Conservation (phyloP, 2,113 vertebrate genomes). For the Coreoperca whiteheadi region DNA sequence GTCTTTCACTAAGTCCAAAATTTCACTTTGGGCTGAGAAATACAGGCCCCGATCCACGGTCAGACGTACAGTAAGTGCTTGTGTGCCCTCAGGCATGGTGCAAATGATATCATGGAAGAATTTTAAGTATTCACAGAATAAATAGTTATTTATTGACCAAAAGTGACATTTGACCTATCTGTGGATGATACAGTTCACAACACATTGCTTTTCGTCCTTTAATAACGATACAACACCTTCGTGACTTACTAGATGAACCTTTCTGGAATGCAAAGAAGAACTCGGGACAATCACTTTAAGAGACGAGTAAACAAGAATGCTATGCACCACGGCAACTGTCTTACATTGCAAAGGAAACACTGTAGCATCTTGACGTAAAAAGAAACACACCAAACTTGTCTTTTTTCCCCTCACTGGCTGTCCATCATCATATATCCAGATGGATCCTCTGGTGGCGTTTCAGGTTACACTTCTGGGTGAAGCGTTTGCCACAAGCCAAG, state of each 20-base stretch:
- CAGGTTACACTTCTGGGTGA: slow-evolving; percentile 86
- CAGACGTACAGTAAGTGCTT: background rate
- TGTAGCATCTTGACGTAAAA: background rate
- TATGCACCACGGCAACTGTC: background rate
- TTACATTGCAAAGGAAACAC: slow-evolving; percentile 5
- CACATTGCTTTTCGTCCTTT: background rate
- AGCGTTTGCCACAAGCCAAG: slow-evolving; percentile 85
- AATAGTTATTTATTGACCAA: slow-evolving; percentile 43
- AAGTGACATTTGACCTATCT: slow-evolving; percentile 5
- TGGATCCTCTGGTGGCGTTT: slow-evolving; percentile 86
- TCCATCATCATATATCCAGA: slow-evolving; percentile 59
- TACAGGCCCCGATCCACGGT: background rate
- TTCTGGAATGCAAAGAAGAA: slow-evolving; percentile 47
- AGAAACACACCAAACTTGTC: slow-evolving; percentile 7
- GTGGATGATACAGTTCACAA: slow-evolving; percentile 14
- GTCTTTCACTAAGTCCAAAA: background rate
- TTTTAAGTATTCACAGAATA: slow-evolving; percentile 44
- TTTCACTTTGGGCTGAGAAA: background rate
- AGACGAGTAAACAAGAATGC: slow-evolving; percentile 11
- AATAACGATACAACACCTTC: slow-evolving; percentile 19
- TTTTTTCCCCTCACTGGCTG: background rate
- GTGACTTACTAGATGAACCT: background rate
- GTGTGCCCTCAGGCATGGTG: background rate
- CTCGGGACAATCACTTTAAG: slow-evolving; percentile 30
- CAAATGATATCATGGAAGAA: background rate